Percentiles rank a stretch among this genome's conserved stretches.
phyloP scores from a whole-genome alignment of 2,113 vertebrate species.

The Hemichromis elongatus region DNA sequence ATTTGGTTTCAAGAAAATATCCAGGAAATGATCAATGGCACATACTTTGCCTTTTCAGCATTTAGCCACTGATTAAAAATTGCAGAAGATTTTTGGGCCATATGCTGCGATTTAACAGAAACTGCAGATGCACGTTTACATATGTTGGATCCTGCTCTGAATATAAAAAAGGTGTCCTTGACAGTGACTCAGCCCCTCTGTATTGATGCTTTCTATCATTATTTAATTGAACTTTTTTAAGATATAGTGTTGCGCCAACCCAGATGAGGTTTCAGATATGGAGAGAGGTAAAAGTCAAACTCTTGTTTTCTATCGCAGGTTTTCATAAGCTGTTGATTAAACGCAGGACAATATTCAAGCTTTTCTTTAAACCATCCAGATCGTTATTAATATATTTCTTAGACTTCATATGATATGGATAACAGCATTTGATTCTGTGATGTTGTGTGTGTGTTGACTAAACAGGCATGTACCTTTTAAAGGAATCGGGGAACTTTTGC shows the following conservation, averaged over 20 bases:
- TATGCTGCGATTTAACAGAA: conserved; percentile 39
- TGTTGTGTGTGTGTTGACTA: background rate
- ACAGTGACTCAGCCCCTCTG: conserved; percentile 48
- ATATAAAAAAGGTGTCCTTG: conserved; percentile 54
- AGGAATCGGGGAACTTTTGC: background rate
- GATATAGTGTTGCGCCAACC: background rate
- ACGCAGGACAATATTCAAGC: background rate
- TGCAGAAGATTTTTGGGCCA: conserved; percentile 31
- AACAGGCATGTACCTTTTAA: background rate
- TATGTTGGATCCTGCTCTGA: conserved; percentile 17
- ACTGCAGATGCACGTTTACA: conserved; percentile 40
- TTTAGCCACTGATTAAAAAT: conserved; percentile 35
- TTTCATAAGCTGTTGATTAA: background rate
- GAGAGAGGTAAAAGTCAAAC: background rate
- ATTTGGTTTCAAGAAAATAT: conserved; percentile 30
- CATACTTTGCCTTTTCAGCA: conserved; percentile 22
- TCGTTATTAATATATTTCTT: background rate
- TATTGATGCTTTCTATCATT: conserved; percentile 36
- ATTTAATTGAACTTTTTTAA: conserved; percentile 23
- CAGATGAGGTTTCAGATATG: background rate
- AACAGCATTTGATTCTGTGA: background rate
- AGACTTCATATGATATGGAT: background rate
- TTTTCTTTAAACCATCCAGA: background rate
- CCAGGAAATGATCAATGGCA: conserved; percentile 15
- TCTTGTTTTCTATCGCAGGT: background rate